phyloP scores from a whole-genome alignment of 2,888 invertebrate species.

The Tethea ocularis region DNA sequence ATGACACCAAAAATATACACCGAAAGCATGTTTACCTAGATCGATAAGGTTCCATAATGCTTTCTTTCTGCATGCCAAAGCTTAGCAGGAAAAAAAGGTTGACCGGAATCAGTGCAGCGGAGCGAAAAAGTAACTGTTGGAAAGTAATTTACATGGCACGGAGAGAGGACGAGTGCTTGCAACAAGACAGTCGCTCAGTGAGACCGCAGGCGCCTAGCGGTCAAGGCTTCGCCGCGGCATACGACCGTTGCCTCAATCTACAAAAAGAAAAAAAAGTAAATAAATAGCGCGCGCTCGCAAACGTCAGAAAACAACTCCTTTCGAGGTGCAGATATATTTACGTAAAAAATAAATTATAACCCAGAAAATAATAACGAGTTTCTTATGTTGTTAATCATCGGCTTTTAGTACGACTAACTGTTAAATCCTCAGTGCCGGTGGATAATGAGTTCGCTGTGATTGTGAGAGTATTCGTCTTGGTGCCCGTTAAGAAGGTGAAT shows the following conservation, averaged over 20 bases:
- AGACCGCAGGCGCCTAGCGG: conserved; percentile 75
- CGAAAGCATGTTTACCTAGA: conserved; percentile 38
- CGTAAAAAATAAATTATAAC: conserved; percentile 19
- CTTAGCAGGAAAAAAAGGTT: conserved; percentile 44
- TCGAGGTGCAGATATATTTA: conserved; percentile 25
- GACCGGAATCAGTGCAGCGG: conserved; percentile 77
- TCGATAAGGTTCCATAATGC: conserved; percentile 45
- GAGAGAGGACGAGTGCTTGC: conserved; percentile 60
- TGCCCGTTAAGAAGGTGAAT: conserved; percentile 77
- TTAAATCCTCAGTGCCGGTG: conserved; percentile 71
- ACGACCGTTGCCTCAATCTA: conserved; percentile 50
- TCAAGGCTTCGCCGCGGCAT: conserved; percentile 68
- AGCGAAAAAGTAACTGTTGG: conserved; percentile 80
- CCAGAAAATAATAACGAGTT: conserved; percentile 18
- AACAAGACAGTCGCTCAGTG: conserved; percentile 65
- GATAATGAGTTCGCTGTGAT: conserved; percentile 79
- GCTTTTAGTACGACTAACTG: conserved; percentile 73
- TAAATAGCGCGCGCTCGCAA: conserved; percentile 73
- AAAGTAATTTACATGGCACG: conserved; percentile 73
- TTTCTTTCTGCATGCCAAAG: conserved; percentile 54
- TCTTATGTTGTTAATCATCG: conserved; percentile 53
- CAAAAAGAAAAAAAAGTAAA: conserved; percentile 50
- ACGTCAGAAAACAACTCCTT: conserved; percentile 60
- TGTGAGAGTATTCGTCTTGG: conserved; percentile 70
- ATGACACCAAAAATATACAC: conserved; percentile 19